Evolutionary conservation across 2,888 invertebrate species (phyloP).

Genomic region (Sycophila texana): DNA sequence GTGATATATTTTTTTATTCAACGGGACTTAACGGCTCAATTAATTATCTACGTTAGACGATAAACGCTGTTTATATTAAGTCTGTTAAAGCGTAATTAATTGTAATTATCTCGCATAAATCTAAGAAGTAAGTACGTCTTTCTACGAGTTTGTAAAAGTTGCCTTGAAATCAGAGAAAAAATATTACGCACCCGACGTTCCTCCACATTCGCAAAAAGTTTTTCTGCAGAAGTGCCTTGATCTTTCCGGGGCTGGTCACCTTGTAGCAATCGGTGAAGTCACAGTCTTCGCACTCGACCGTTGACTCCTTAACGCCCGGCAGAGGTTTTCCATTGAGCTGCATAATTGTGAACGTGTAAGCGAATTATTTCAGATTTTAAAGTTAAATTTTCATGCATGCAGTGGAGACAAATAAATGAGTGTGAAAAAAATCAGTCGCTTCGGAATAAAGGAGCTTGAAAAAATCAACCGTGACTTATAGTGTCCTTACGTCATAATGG

Average conservation of each 20-base stretch:
- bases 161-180: too few relatives aligned
- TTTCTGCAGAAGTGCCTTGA: slow-evolving; percentile 89
- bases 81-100: too few relatives aligned
- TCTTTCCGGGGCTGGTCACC: slow-evolving; percentile 89
- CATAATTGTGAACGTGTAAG: not conserved
- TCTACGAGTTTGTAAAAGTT: too few relatives aligned
- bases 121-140: too few relatives aligned
- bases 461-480: not conserved
- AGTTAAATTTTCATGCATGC: not conserved
- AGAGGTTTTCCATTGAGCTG: slow-evolving; percentile 72
- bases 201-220: slow-evolving; percentile 95
- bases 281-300: slow-evolving; percentile 80
- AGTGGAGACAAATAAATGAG: not conserved
- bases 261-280: slow-evolving; percentile 78
- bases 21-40: too few relatives aligned
- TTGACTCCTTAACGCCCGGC: slow-evolving; percentile 71
- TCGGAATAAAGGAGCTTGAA: too few relatives aligned
- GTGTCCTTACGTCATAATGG: slow-evolving; percentile 78
- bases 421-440: not conserved
- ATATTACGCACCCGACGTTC: slow-evolving; percentile 83
- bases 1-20: too few relatives aligned
- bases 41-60: too few relatives aligned
- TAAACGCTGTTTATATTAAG: too few relatives aligned
- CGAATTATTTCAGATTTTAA: not conserved
- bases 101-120: too few relatives aligned